Base-by-base conservation (phyloP, 2,888 invertebrate species). In the Dyspetes luteomarginatus region DNA sequence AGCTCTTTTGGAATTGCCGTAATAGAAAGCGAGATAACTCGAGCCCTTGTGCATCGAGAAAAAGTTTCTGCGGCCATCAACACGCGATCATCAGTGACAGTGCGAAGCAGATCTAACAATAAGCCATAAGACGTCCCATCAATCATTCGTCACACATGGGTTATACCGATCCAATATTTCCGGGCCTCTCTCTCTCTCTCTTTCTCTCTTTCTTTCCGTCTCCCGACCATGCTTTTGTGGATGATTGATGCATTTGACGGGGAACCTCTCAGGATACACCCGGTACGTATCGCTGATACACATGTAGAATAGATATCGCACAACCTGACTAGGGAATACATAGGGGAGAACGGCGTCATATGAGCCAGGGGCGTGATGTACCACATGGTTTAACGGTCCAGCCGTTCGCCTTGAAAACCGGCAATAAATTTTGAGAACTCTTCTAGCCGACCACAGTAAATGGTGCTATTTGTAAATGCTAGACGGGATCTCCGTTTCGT, bases 231-330 rank as follows among this genome's bases (percentile, higher is more conserved):
- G 22, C 43, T 67, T 78, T 73, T 45, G 24, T 22, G 45, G 62
- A 68, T 55, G 68, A 68, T 60, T 55, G 60, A 60, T 60, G 52
- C 60, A 72, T 76, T 72, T 75, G 56, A 75, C 64, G 55, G 45
- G 55, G 5, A 12, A 48, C 56, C 19, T 71, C 48, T 22, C 19
- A 60, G 15, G 17, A 36, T 43, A 45, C 56, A 45, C 28, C 69
- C 45, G 43, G 56, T 56, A 26, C 55, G 41, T 55, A 43, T 68
- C 69, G 28, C 45, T 19, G 45, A 28, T 28, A 43, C 45, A 30
- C 43, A 19, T 28, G 43, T 56, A 56, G 3, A 41, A 69, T 56
- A 43, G 28, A 26, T 68, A 19, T 15, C 41, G 17, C 43, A 19
- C n/a, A 4, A 19, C 24, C 15, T 24, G 41, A 55, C 26, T 41